These are phyloP conservation scores for Melanerpes aurifrons DNA, from an alignment of 2,113 vertebrate species.

Conservation along the genomic window DNA sequence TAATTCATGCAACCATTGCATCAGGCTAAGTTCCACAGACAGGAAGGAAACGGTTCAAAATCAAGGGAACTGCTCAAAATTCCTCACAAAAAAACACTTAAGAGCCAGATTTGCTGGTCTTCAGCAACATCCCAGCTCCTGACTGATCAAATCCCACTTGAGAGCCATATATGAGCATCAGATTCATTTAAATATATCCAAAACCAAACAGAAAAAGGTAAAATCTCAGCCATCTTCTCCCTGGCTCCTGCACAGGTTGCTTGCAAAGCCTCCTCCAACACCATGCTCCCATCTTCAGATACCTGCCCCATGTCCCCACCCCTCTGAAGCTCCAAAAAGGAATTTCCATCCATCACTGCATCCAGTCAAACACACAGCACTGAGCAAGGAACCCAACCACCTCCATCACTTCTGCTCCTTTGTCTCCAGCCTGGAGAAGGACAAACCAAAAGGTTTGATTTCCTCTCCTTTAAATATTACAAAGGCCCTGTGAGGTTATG, in stretches of 20 bases:
- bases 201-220: neutral
- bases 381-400: neutral
- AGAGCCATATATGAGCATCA: neutral
- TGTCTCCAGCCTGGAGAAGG: neutral
- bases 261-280: neutral
- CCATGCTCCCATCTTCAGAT: rapidly evolving
- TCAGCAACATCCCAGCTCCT: neutral
- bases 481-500: neutral
- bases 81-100: neutral
- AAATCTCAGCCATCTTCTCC: neutral
- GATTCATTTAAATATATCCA: neutral
- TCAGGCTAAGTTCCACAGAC: rapidly evolving
- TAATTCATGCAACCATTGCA: neutral
- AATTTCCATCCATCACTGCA: neutral
- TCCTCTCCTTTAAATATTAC: neutral
- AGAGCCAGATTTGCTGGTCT: neutral
- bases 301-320: rapidly evolving
- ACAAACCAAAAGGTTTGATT: neutral
- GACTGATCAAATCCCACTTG: neutral
- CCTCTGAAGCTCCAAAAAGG: neutral
- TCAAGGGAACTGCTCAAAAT: neutral
- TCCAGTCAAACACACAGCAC: neutral
- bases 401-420: neutral
- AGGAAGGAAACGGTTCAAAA: neutral
- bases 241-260: neutral